Base-by-base conservation (phyloP, 2,113 vertebrate species). In the Passer montanus region DNA sequence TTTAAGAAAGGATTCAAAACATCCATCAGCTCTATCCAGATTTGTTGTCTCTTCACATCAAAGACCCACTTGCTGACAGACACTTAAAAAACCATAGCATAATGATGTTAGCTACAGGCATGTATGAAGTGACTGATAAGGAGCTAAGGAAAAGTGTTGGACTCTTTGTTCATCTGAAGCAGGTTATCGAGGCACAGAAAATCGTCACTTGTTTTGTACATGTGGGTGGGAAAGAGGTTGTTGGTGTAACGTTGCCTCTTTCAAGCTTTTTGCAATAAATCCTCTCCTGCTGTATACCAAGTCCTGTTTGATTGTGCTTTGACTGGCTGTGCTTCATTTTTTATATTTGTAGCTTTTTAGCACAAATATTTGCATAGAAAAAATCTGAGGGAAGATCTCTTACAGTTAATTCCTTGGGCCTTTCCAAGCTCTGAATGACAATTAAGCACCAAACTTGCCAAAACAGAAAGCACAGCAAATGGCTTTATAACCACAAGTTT, bases 41-140 rank as follows among this genome's bases (percentile, higher is more conserved):
- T 94, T 75, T 75, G n/a, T 78, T 94, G 83, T 67, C 84, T 89
- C 58, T 90, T 93, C 56, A 62, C 85, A 80, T 95, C 87, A 95
- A 93, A 95, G 87, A 76, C 74, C 41, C n/a, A 4, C 66, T 79
- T 79, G 62, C 88, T 91, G 67, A 75, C 37, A 87, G 78, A 52
- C 58, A 52, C 79, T 87, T 93, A 11, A 82, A 91, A 90, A 91
- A 63, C 3, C 19, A 15, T 7, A 28, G 24, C 30, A 35, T 73
- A 68, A 26, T 50, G n/a, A 59, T 80, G 7, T 68, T 91, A 59
- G 76, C 80, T 84, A 18, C 43, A 81, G 66, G 56, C 80, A 31
- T 11, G 14, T 72, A 87, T 78, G 47, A 91, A 63, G 27, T 52
- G 52, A n/a, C 60, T 82, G 76, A 69, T 87, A 84, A 79, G 41